phyloP scores from a whole-genome alignment of 2,797 vertebrate species.

The Danio aesculapii region DNA sequence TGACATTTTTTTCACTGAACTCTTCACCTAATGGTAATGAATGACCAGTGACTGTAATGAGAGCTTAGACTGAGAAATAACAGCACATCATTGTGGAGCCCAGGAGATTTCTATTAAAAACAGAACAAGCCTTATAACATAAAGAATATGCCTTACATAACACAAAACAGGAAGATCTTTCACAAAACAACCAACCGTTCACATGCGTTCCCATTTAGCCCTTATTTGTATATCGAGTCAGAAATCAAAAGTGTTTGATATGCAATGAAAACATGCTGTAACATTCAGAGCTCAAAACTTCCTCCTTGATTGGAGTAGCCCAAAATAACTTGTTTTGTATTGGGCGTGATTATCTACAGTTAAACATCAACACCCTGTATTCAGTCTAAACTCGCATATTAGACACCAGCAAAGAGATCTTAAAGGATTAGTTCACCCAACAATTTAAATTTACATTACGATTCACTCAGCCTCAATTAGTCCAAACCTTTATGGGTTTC shows the following conservation, averaged over 20 bases:
- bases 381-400: not conserved
- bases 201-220: not conserved
- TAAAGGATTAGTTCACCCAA: no score
- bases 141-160: conserved; percentile 16
- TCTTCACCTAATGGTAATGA: conserved; percentile 18
- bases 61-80: not conserved
- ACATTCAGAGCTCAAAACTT: not conserved
- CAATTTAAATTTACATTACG: no score
- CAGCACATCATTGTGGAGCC: conserved; percentile 2
- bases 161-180: conserved; percentile 31
- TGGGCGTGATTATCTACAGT: not conserved
- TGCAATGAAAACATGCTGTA: not conserved
- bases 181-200: not conserved
- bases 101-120: not conserved
- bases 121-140: not conserved
- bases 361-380: not conserved
- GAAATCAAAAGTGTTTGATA: not conserved
- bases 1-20: conserved; percentile 4
- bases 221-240: conserved; percentile 4
- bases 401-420: no score
- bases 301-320: not conserved
- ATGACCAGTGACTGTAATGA: conserved; percentile 17
- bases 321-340: not conserved
- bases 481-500: no score
- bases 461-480: no score